Evolutionary conservation across 2,888 invertebrate species (phyloP).

Genomic region (Drosophila mulleri): DNA sequence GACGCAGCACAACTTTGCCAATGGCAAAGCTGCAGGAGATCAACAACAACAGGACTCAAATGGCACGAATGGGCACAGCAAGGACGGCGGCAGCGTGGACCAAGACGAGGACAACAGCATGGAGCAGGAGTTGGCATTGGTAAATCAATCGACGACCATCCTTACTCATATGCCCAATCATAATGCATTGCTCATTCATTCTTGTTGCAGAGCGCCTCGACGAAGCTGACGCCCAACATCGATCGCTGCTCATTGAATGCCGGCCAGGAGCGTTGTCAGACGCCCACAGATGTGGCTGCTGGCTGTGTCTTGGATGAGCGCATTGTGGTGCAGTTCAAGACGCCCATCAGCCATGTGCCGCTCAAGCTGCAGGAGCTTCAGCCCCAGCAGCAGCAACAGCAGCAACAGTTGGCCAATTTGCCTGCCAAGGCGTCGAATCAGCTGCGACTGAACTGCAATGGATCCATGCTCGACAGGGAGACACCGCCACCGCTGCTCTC

Average conservation of each 20-base stretch:
- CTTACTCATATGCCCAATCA: not conserved
- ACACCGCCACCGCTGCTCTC: constrained; percentile 63
- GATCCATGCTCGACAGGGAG: constrained; percentile 40
- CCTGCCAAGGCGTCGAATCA: constrained; percentile 31
- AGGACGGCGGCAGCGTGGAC: not conserved
- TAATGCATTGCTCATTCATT: not conserved
- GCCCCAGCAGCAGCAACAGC: constrained; percentile 11
- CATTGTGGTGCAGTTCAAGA: constrained; percentile 77
- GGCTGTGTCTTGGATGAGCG: constrained; percentile 34
- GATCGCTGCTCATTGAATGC: constrained; percentile 66
- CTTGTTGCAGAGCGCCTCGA: constrained; percentile 45
- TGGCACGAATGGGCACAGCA: constrained; percentile 24
- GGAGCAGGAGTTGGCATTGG: constrained; percentile 41
- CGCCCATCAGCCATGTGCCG: constrained; percentile 69
- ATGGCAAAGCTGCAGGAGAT: constrained; percentile 21
- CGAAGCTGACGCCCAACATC: constrained; percentile 77
- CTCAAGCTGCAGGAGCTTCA: constrained; percentile 57
- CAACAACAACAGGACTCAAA: not conserved
- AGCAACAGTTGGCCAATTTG: constrained; percentile 26
- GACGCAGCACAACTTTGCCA: constrained; percentile 83
- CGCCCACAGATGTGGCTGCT: constrained; percentile 52
- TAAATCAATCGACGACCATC: not conserved
- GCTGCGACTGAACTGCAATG: constrained; percentile 60
- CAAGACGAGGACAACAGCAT: constrained; percentile 42
- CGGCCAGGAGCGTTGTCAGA: constrained; percentile 51